Base-by-base conservation (phyloP, 2,888 invertebrate species). In the Hyalella azteca region DNA sequence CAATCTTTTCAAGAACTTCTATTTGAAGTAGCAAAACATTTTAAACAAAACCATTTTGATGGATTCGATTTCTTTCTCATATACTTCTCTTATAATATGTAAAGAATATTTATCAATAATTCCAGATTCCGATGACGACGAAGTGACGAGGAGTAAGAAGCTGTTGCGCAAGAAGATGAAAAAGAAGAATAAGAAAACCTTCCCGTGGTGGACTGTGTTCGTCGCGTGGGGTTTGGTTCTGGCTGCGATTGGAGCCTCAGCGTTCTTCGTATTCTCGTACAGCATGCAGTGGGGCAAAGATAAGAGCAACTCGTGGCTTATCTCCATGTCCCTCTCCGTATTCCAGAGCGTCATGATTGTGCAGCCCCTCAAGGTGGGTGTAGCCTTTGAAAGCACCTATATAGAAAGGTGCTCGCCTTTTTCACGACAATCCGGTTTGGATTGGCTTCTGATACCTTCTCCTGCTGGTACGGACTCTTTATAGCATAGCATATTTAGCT, bases 301-400 rank as follows among this genome's bases (percentile, higher is more conserved):
- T 1, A 88, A 87, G 81, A 86, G 86, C 78, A 86, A 86, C 79
- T 87, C 88, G 81, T 89, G 89, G 89, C 87, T 89, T n/a, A 86
- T 88, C 3, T 88, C 89, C 13, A 87, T 89, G 87, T 66, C 88
- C 78, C 85, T 88, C 3, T 87, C 88, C n/a, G 87, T 89, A 85
- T 86, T 88, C 78, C 86, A 87, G 41, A 88, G 88, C 3, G 86
- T 89, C 22, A 86, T 89, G 85, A 81, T 89, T 32, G 88, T 88
- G 26, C 88, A 89, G 80, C 89, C 89, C 2, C 85, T 88, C 75
- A 88, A 89, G 87, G 78, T 76, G 54, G 9, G 54, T 54, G n/a
- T n/a, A n/a, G n/a, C n/a, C n/a, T n/a, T n/a, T n/a, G n/a, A n/a
- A n/a, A n/a, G n/a, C n/a, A n/a, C n/a, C n/a, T n/a, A n/a, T n/a